Conservation (phyloP, 2,113 vertebrate genomes). For the Entomyzon cyanotis region DNA sequence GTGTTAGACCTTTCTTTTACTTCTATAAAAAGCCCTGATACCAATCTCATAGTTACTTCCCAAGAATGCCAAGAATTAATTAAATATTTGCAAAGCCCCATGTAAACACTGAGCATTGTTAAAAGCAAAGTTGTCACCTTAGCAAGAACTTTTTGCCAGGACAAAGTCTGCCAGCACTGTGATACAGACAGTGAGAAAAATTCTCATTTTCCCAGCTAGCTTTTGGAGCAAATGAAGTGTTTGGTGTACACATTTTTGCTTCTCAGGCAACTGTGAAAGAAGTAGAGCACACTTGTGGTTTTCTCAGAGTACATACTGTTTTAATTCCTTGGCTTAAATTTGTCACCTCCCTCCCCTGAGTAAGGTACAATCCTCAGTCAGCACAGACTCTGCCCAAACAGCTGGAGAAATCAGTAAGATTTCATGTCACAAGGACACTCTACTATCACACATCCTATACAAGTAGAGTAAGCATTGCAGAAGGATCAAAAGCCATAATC, state of each 20-base stretch:
- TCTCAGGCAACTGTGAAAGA: not conserved
- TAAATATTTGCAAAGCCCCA: conserved; percentile 31
- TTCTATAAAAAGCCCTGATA: conserved; percentile 15
- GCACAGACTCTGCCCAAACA: not conserved
- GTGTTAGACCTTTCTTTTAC: not conserved
- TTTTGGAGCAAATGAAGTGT: not conserved
- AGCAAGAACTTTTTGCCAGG: not conserved
- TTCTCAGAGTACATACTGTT: not conserved
- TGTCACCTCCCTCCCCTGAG: not conserved
- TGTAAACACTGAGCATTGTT: conserved; percentile 26
- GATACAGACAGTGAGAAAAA: not conserved
- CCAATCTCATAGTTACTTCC: conserved; percentile 9
- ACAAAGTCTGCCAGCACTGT: not conserved
- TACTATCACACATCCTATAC: fast-evolving
- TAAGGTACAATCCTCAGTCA: not conserved
- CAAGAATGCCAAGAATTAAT: conserved; percentile 7
- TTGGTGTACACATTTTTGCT: not conserved
- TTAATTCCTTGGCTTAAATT: not conserved
- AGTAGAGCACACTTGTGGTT: not conserved
- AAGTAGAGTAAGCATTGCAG: not conserved
- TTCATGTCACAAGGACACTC: not conserved
- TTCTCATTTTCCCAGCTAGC: not conserved
- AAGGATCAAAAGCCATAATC: not conserved
- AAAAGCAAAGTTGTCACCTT: not conserved
- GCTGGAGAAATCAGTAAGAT: not conserved